These are phyloP conservation scores for Gopherus evgoodei DNA, from an alignment of 2,113 vertebrate species.

Conservation along the genomic window DNA sequence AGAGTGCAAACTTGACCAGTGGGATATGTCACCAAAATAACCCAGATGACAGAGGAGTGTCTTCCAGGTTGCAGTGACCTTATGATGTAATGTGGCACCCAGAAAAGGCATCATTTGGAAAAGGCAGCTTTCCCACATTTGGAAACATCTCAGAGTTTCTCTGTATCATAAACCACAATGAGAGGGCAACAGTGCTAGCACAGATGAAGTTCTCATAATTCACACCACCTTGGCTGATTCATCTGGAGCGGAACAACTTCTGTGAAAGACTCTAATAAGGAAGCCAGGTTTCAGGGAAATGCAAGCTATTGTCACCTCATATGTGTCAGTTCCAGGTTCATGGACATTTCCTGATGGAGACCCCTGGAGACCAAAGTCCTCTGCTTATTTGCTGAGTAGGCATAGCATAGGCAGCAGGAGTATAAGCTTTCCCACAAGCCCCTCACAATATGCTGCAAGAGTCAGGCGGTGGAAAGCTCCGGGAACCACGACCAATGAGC, in stretches of 20 bases:
- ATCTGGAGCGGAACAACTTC: fast-evolving
- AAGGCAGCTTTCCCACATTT: constrained; percentile 9
- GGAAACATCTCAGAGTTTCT: background rate
- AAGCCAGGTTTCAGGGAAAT: background rate
- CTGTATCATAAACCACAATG: constrained; percentile 6
- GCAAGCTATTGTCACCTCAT: background rate
- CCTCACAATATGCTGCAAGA: fast-evolving
- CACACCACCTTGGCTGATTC: background rate
- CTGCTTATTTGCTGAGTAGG: background rate
- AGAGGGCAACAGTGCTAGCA: background rate
- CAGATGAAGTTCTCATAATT: background rate
- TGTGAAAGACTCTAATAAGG: background rate
- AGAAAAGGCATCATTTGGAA: background rate
- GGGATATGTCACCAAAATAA: background rate
- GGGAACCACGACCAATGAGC: fast-evolving
- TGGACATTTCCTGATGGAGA: background rate
- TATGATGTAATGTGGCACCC: background rate
- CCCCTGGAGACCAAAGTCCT: background rate
- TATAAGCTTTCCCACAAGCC: background rate
- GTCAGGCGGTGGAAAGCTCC: background rate
- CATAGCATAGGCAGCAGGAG: background rate
- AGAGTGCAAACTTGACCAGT: background rate
- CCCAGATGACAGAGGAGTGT: background rate
- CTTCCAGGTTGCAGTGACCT: background rate
- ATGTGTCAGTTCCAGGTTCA: background rate